Percentiles rank a stretch among this genome's conserved stretches.
Conservation (phyloP, 2,113 vertebrate species). For the Tinamus guttatus region DNA sequence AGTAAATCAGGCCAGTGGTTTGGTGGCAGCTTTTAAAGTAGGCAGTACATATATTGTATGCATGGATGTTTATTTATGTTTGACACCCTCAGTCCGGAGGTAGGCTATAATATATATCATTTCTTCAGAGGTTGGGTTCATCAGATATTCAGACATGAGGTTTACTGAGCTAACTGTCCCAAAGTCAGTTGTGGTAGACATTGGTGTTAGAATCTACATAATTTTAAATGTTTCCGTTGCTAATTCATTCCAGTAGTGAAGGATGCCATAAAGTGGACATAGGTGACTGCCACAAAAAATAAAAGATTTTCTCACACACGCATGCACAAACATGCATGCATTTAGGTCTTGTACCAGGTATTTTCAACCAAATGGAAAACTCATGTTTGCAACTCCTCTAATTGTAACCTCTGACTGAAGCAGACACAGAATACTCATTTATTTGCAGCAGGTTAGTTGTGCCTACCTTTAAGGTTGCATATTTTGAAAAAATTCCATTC, state of each 20-base stretch:
- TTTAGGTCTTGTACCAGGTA: neutral
- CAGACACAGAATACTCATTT: neutral
- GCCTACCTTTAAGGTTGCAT: accelerated
- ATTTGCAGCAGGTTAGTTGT: neutral
- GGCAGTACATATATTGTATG: conserved; percentile 47
- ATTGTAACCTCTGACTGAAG: neutral
- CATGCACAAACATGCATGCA: accelerated
- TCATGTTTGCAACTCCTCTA: neutral
- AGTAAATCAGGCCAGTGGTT: conserved; percentile 54
- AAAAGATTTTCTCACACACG: neutral
- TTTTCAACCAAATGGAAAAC: neutral
- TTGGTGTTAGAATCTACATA: conserved; percentile 14
- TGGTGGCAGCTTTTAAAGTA: conserved; percentile 70
- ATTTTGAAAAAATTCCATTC: neutral
- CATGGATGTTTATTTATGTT: conserved; percentile 62
- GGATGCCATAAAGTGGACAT: neutral
- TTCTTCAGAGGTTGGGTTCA: conserved; percentile 60
- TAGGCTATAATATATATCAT: conserved; percentile 20
- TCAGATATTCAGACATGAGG: conserved; percentile 27
- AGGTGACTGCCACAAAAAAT: neutral
- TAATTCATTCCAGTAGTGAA: conserved; percentile 24
- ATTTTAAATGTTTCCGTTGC: conserved; percentile 16
- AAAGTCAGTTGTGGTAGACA: conserved; percentile 13
- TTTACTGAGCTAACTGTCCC: conserved; percentile 56
- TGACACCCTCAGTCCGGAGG: conserved; percentile 6